Evolutionary conservation across 2,888 invertebrate species (phyloP).

Genomic region (Drosophila nr. medialis): DNA sequence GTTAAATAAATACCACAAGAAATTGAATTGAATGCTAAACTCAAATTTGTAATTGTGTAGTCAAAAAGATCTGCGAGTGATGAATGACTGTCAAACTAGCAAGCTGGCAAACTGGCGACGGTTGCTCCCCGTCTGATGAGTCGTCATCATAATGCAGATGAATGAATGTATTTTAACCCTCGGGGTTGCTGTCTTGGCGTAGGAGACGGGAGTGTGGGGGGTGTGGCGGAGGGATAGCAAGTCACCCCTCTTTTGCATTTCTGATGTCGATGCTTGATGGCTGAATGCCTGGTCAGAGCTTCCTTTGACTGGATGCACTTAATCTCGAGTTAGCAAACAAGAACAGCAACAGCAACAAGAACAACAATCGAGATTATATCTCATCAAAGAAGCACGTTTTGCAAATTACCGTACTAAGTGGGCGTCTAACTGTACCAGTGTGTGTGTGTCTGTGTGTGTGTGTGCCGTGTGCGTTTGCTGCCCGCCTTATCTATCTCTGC

Average conservation of each 20-base stretch:
- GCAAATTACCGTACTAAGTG: constrained; percentile 84
- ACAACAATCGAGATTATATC: constrained; percentile 78
- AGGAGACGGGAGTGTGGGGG: neutral
- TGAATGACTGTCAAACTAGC: constrained; percentile 37
- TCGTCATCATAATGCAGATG: constrained; percentile 68
- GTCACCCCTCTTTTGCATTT: neutral
- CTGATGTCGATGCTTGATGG: constrained; percentile 38
- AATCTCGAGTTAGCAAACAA: constrained; percentile 61
- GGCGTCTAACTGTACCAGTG: constrained; percentile 81
- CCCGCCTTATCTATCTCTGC: constrained; percentile 36
- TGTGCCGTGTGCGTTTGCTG: constrained; percentile 50
- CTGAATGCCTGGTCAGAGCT: constrained; percentile 30
- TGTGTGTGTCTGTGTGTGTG: constrained; percentile 42
- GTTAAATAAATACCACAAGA: neutral
- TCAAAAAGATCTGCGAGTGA: constrained; percentile 39
- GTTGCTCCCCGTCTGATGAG: constrained; percentile 39
- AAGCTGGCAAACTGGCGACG: constrained; percentile 28
- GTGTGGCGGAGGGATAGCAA: neutral
- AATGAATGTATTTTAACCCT: constrained; percentile 6
- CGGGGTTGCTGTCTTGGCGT: neutral
- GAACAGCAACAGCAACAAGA: constrained; percentile 51
- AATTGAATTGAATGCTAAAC: neutral
- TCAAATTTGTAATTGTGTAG: constrained; percentile 22
- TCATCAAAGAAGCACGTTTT: constrained; percentile 84
- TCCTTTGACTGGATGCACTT: constrained; percentile 63